These are phyloP conservation scores for Diarsia rubi DNA, from an alignment of 2,888 invertebrate species.

Conservation along the genomic window DNA sequence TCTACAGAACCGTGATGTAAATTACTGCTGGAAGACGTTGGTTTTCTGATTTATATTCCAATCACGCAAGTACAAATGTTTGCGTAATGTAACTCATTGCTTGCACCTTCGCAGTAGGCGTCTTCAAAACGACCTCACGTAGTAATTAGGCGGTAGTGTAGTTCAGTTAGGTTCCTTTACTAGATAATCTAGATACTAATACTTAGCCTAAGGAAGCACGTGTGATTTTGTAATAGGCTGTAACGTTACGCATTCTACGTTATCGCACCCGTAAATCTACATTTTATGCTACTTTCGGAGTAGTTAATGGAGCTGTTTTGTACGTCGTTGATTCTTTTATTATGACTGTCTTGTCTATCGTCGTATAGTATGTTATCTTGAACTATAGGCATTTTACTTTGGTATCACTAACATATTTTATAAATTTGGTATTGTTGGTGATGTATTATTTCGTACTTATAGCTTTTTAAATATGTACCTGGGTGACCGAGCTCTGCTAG, in stretches of 20 bases:
- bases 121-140: constrained; percentile 7
- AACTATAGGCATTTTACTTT: background rate
- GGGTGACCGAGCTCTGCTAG: no score
- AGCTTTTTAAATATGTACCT: background rate
- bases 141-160: constrained; percentile 2
- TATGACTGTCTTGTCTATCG: background rate
- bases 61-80: constrained; percentile 28
- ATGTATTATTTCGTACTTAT: constrained; percentile 1
- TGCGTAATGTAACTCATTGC: constrained; percentile 53
- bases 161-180: constrained; percentile 20
- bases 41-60: constrained; percentile 27
- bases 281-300: constrained; percentile 26
- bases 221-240: constrained; percentile 26
- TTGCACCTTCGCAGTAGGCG: constrained; percentile 46
- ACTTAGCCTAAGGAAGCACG: background rate
- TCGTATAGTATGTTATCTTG: background rate
- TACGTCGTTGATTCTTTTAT: constrained; percentile 24
- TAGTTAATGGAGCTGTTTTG: constrained; percentile 27
- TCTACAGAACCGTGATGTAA: constrained; percentile 7
- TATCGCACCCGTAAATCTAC: constrained; percentile 30
- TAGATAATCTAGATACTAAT: constrained; percentile 20
- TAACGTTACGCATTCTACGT: constrained; percentile 24
- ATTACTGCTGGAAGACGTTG: background rate
- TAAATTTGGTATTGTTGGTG: no score
- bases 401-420: no score